Percentiles rank a stretch among this genome's conserved stretches.
phyloP scores from a whole-genome alignment of 64 coral and sea anemone species.

The Pachyseris speciosa region DNA sequence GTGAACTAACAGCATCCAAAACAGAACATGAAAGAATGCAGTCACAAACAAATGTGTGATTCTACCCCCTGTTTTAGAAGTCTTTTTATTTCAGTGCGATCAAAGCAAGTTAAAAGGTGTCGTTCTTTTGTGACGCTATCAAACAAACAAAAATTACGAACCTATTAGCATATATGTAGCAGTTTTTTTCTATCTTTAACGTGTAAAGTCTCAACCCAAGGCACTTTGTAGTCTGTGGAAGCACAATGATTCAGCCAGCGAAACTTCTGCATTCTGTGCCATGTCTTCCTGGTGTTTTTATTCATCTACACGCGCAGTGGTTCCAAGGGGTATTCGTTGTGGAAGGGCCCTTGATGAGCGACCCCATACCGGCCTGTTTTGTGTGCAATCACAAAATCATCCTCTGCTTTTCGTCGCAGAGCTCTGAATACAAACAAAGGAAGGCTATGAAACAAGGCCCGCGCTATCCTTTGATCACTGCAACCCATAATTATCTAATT shows the following conservation, averaged over 20 bases:
- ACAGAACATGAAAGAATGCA: too few relatives aligned
- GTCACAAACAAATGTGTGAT: too few relatives aligned
- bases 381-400: conserved; percentile 34
- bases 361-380: conserved; percentile 40
- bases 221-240: not conserved
- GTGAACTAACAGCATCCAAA: too few relatives aligned
- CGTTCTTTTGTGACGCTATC: too few relatives aligned
- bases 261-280: not conserved
- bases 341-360: conserved; percentile 5
- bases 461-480: conserved; percentile 36
- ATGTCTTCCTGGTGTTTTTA: not conserved
- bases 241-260: not conserved
- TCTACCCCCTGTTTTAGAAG: too few relatives aligned
- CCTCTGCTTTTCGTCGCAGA: not conserved
- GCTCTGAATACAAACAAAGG: conserved; percentile 40
- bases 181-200: too few relatives aligned
- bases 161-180: too few relatives aligned
- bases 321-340: not conserved
- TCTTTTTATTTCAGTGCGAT: too few relatives aligned
- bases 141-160: too few relatives aligned
- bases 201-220: not conserved
- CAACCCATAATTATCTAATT: conserved; percentile 54
- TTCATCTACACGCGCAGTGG: not conserved
- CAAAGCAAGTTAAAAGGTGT: too few relatives aligned
- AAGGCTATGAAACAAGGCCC: not conserved